Conservation (phyloP, 2,888 invertebrate species). For the Phlogophora meticulosa region DNA sequence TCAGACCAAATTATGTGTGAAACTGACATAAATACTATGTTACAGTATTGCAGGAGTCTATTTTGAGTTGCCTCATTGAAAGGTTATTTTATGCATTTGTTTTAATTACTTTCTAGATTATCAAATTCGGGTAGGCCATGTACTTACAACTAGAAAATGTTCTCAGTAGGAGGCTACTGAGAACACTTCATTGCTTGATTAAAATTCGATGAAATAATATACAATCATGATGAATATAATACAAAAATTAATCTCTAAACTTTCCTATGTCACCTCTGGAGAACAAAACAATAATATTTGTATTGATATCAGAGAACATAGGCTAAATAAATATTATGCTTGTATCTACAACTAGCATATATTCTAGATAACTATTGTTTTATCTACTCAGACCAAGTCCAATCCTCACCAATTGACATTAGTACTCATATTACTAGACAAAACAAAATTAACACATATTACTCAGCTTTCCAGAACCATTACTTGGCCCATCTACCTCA, state of each 20-base stretch:
- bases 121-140: conserved; percentile 23
- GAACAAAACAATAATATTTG: conserved; percentile 28
- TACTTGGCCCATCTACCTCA: conserved; percentile 11
- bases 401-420: conserved; percentile 44
- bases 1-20: conserved; percentile 28
- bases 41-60: neutral
- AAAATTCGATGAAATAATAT: too few species aligned
- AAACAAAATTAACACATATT: conserved; percentile 39
- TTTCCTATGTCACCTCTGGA: conserved; percentile 2
- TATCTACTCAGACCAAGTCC: conserved; percentile 24
- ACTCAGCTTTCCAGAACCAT: conserved; percentile 10
- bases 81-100: neutral
- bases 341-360: conserved; percentile 36
- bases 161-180: too few species aligned
- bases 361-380: conserved; percentile 16
- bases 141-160: too few species aligned
- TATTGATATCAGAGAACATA: conserved; percentile 35
- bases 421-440: conserved; percentile 46
- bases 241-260: conserved; percentile 1
- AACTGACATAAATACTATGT: conserved; percentile 14
- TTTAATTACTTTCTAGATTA: neutral
- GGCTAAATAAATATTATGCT: conserved; percentile 39
- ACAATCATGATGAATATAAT: too few species aligned
- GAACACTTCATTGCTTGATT: too few species aligned
- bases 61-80: neutral